phyloP scores from a whole-genome alignment of 2,113 vertebrate species.

The Cettia cetti region DNA sequence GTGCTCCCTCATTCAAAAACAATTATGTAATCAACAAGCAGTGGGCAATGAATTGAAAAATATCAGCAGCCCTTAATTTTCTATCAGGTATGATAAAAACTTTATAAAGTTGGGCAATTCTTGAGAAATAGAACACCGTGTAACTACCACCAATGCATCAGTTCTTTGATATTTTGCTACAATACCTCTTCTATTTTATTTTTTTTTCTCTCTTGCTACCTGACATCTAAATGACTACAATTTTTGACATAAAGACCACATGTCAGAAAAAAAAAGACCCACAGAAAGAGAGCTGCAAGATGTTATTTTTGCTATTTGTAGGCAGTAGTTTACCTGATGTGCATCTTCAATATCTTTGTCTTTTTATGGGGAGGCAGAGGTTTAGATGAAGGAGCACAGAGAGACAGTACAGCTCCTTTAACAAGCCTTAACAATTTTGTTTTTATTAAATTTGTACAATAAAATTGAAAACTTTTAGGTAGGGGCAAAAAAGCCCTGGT shows the following conservation, averaged over 20 bases:
- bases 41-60: slow-evolving; percentile 57
- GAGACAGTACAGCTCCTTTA: neutral
- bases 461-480: neutral
- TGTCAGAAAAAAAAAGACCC: neutral
- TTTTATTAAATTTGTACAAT: slow-evolving; percentile 4
- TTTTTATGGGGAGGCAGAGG: neutral
- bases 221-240: slow-evolving; percentile 65
- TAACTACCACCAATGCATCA: slow-evolving; percentile 20
- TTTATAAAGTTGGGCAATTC: slow-evolving; percentile 42
- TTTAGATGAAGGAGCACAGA: neutral
- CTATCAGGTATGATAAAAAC: slow-evolving; percentile 47
- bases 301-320: slow-evolving; percentile 51
- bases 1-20: slow-evolving; percentile 60
- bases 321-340: neutral
- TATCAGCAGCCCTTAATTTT: slow-evolving; percentile 46
- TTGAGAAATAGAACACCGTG: slow-evolving; percentile 23
- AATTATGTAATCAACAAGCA: slow-evolving; percentile 67
- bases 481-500: neutral
- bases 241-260: slow-evolving; percentile 57
- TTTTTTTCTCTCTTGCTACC: slow-evolving; percentile 1
- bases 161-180: slow-evolving; percentile 48
- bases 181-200: slow-evolving; percentile 11
- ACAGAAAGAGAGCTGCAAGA: slow-evolving; percentile 18
- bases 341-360: neutral
- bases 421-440: slow-evolving; percentile 6